Evolutionary conservation across 2,797 vertebrate species (phyloP).

Genomic region (Peromyscus nudipes): DNA sequence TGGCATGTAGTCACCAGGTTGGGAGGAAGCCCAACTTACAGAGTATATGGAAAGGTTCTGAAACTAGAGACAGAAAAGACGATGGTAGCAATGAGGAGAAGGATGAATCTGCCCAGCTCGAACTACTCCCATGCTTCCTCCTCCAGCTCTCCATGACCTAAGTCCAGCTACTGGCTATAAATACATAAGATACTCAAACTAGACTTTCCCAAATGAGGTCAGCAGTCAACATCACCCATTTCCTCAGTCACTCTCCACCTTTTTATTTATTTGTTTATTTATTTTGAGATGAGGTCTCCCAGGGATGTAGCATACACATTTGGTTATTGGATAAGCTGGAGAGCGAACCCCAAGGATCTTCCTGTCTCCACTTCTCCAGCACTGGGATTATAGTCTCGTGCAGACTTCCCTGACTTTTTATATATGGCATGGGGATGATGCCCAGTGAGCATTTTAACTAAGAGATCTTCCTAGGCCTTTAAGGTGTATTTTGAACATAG

Average conservation of each 20-base stretch:
- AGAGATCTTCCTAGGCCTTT: background rate
- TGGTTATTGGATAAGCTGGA: background rate
- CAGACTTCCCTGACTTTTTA: background rate
- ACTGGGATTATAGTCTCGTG: background rate
- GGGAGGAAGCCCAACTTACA: background rate
- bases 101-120: background rate
- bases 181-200: background rate
- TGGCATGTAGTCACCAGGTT: background rate
- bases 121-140: background rate
- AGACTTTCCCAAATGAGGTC: background rate
- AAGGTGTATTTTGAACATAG: background rate
- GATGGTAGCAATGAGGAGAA: accelerated
- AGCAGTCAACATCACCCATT: background rate
- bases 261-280: background rate
- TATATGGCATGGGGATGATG: background rate
- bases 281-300: background rate
- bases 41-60: background rate
- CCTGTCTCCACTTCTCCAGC: background rate
- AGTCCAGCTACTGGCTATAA: background rate
- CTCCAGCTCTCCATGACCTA: background rate
- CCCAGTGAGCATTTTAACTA: background rate
- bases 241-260: background rate
- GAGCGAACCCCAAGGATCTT: background rate
- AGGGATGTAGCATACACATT: background rate
- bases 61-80: background rate